phyloP scores from a whole-genome alignment of 2,888 invertebrate genomes.

The Eretmocerus hayati region DNA sequence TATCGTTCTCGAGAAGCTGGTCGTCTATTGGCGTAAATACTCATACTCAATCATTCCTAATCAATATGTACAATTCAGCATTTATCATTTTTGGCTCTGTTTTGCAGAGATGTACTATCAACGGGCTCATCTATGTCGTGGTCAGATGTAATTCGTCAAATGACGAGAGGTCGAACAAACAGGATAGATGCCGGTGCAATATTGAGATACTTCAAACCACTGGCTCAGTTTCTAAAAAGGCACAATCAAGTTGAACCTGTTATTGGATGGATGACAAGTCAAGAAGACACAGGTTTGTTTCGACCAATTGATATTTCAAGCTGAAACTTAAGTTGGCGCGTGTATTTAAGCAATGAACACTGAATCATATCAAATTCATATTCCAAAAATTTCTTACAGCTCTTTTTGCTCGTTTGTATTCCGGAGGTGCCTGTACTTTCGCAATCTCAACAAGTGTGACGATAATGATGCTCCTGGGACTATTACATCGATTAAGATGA shows the following conservation, averaged over 20 bases:
- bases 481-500: too few relatives aligned
- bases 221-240: slow-evolving; percentile 69
- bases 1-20: slow-evolving; percentile 77
- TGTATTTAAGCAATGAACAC: slow-evolving; percentile 21
- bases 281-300: slow-evolving; percentile 55
- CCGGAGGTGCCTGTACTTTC: slow-evolving; percentile 16
- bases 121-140: slow-evolving; percentile 61
- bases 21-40: slow-evolving; percentile 60
- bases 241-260: slow-evolving; percentile 66
- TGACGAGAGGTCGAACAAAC: slow-evolving; percentile 66
- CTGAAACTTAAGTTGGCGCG: neutral
- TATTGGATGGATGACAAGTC: slow-evolving; percentile 68
- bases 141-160: slow-evolving; percentile 63
- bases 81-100: too few relatives aligned
- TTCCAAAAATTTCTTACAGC: slow-evolving; percentile 37
- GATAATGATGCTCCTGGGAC: neutral
- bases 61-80: too few relatives aligned
- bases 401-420: slow-evolving; percentile 43
- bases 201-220: slow-evolving; percentile 74
- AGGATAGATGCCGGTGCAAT: slow-evolving; percentile 70
- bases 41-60: neutral
- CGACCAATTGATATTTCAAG: neutral
- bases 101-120: slow-evolving; percentile 66
- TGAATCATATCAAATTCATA: slow-evolving; percentile 30
- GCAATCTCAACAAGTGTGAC: neutral